These are phyloP conservation scores for Bicyclus anynana DNA, from an alignment of 1,140 invertebrate species.

Conservation along the genomic window DNA sequence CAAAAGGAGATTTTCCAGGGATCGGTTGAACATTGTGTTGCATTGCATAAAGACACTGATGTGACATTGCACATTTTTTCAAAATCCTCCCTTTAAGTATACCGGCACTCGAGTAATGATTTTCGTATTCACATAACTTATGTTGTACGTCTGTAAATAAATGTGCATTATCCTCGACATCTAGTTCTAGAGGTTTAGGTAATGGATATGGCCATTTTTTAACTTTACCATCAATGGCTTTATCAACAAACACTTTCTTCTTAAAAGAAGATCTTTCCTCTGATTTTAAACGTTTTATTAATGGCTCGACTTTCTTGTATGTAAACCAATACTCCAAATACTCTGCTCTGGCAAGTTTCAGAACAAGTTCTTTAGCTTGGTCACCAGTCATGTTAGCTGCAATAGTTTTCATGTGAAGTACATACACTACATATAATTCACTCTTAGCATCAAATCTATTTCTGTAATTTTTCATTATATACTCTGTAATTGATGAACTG, in stretches of 20 bases:
- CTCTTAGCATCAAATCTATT: constrained; percentile 35
- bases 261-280: constrained; percentile 38
- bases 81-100: neutral
- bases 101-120: neutral
- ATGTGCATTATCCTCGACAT: neutral
- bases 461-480: constrained; percentile 41
- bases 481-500: constrained; percentile 29
- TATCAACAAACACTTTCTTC: constrained; percentile 45
- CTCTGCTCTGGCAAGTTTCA: constrained; percentile 39
- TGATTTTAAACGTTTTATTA: constrained; percentile 38
- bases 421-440: constrained; percentile 39
- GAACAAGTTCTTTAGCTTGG: constrained; percentile 36
- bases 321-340: constrained; percentile 39
- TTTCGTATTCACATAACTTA: constrained; percentile 9
- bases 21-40: neutral
- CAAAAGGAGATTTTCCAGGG: constrained; percentile 21
- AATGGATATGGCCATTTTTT: constrained; percentile 37
- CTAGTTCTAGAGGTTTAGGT: constrained; percentile 13
- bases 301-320: constrained; percentile 46
- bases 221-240: constrained; percentile 31
- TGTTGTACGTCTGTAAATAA: constrained; percentile 29
- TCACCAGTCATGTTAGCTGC: constrained; percentile 32
- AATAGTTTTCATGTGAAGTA: constrained; percentile 39
- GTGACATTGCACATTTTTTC: constrained; percentile 17
- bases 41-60: neutral